Percentiles rank a stretch among this genome's conserved stretches.
Evolutionary conservation across 2,888 invertebrate genomes (phyloP).

Genomic region (Philhelius pedissequus): DNA sequence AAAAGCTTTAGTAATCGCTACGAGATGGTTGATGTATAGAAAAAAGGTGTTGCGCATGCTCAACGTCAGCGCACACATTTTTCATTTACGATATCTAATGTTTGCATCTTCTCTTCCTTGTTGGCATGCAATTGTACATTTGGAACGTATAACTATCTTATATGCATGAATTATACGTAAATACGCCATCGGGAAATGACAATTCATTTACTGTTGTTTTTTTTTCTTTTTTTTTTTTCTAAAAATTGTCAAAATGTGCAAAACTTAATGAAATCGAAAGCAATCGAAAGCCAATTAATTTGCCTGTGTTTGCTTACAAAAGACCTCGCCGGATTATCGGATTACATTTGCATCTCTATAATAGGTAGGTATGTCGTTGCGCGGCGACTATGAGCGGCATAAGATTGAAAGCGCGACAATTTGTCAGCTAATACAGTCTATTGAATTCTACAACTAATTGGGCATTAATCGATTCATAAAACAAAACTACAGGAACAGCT

Average conservation of each 20-base stretch:
- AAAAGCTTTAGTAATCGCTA: constrained; percentile 53
- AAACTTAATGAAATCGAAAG: constrained; percentile 55
- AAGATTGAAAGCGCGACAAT: constrained; percentile 35
- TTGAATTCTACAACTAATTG: constrained; percentile 64
- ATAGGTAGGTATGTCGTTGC: not conserved
- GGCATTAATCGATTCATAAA: constrained; percentile 59
- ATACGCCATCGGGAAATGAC: constrained; percentile 34
- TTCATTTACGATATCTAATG: constrained; percentile 57
- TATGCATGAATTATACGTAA: not conserved
- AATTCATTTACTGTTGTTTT: not conserved
- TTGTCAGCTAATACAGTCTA: constrained; percentile 48
- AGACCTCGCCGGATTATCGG: constrained; percentile 20
- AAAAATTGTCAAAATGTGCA: not conserved
- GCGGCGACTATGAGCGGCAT: not conserved
- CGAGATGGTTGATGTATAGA: constrained; percentile 18
- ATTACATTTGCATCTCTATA: constrained; percentile 36
- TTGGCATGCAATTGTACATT: constrained; percentile 31
- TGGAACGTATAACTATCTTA: not conserved
- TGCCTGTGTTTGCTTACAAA: constrained; percentile 10
- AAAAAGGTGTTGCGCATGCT: constrained; percentile 28
- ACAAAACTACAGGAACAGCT: constrained; percentile 31
- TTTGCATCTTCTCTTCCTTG: constrained; percentile 65
- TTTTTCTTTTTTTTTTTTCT: not conserved
- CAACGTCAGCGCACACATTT: constrained; percentile 43
- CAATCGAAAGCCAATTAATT: constrained; percentile 63